Evolutionary conservation across 2,113 vertebrate genomes (phyloP), one percentile per base, ranked within the genome.

Genomic region (Bos javanicus): DNA sequence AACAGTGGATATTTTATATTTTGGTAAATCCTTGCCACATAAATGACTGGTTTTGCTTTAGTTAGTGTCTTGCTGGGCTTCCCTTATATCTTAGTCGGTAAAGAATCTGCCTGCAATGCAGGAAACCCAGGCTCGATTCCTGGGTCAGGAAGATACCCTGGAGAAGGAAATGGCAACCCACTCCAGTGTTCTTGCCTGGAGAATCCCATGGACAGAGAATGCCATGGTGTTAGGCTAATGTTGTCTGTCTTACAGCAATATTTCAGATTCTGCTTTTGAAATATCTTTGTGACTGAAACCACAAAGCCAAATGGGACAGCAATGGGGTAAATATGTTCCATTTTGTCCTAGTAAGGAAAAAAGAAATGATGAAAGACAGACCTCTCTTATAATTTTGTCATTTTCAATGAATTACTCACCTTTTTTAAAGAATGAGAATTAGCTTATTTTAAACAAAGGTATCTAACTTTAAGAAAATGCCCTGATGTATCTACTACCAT

Each of bases 401-500:
- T 88, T 97, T 95, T 96, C 23, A 95, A 90, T 5, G 80, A 48
- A 78, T 46, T 92, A 5, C 9, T n/a, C 83, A 96, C 39, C 52
- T 62, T 12, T 54, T 89, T 93, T 57, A 85, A 50, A 74, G n/a
- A 88, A 90, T 56, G 56, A 62, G 54, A 83, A 92, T 90, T 62
- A 46, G n/a, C 57, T 91, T 94, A 81, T 43, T 97, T 95, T 90
- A 87, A 76, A 86, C 39, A 91, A 85, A 78, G 52, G 60, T n/a
- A 93, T 28, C 43, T 56, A 57, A 87, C 13, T 88, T 96, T 46
- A 92, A 97, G 81, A 62, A 87, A 94, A 93, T 48, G 11, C 30
- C 91, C 52, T 17, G 30, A 39, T 28, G 5, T 62, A 54, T 98
- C 94, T 93, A 56, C 33, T 91, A 86, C 84, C 88, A 95, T 97